Conservation (phyloP, 2,888 invertebrate genomes). For the Nomada hirtipes region DNA sequence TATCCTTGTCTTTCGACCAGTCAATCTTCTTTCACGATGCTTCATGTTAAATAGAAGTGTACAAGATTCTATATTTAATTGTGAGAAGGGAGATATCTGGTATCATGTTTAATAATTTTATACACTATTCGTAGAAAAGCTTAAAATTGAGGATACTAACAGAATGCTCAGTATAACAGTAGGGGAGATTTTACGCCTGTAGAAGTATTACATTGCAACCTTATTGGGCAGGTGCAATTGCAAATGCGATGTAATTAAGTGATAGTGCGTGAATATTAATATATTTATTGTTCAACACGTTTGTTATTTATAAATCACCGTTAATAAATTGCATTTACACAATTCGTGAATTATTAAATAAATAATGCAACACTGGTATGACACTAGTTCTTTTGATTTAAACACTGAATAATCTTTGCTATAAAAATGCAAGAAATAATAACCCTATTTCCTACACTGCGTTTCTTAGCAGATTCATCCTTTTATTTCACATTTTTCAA, state of each 20-base stretch:
- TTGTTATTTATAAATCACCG: conserved; percentile 66
- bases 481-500: conserved; percentile 10
- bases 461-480: not conserved
- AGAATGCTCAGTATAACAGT: not conserved
- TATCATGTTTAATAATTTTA: no score
- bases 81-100: no score
- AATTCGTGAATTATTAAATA: conserved; percentile 36
- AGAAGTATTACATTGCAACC: conserved; percentile 45
- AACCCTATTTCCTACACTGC: not conserved
- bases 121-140: not conserved
- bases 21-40: not conserved
- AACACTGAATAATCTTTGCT: not conserved
- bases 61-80: no score
- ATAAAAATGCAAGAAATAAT: not conserved
- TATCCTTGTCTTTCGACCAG: not conserved
- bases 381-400: not conserved
- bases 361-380: conserved; percentile 17
- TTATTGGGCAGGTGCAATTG: conserved; percentile 67
- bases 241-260: conserved; percentile 27
- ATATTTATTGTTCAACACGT: conserved; percentile 64
- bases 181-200: conserved; percentile 6
- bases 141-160: not conserved
- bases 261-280: conserved; percentile 37
- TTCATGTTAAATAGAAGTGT: not conserved
- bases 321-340: conserved; percentile 36